Percentiles rank a stretch among this genome's conserved stretches.
phyloP scores from a whole-genome alignment of 2,113 vertebrate genomes.

The Megaceryle maxima region DNA sequence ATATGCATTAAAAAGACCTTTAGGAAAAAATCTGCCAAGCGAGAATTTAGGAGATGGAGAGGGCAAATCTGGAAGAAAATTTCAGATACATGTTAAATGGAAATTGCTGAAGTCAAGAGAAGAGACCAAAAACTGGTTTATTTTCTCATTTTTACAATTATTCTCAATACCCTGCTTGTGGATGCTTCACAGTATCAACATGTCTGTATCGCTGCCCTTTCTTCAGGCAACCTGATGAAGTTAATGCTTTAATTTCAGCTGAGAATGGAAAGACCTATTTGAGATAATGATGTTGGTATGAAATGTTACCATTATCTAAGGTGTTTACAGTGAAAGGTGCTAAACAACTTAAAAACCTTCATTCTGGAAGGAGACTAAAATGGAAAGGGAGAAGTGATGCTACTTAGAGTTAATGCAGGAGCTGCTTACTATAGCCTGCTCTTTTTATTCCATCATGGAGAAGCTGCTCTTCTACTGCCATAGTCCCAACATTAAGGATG shows the following conservation, averaged over 20 bases:
- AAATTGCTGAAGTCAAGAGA: not conserved
- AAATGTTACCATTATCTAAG: not conserved
- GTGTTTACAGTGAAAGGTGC: not conserved
- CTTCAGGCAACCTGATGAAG: not conserved
- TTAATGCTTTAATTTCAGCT: not conserved
- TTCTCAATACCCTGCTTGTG: not conserved
- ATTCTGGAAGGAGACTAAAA: not conserved
- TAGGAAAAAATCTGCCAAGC: not conserved
- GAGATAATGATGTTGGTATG: not conserved
- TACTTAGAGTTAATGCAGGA: not conserved
- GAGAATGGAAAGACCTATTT: not conserved
- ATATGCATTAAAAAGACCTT: not conserved
- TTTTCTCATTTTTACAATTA: not conserved
- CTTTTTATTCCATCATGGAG: not conserved
- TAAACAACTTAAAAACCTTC: not conserved
- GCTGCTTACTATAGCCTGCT: not conserved
- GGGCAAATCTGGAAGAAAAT: not conserved
- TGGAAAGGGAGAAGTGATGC: not conserved
- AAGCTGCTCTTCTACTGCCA: not conserved
- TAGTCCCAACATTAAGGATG: not conserved
- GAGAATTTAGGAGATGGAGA: not conserved
- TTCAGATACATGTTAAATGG: not conserved
- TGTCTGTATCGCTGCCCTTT: not conserved
- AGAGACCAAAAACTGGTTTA: not conserved
- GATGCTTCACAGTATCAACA: not conserved